Percentiles rank a stretch among this genome's conserved stretches.
phyloP scores from a whole-genome alignment of 1,140 invertebrate species.

The Stenopsyche tienmushanensis region DNA sequence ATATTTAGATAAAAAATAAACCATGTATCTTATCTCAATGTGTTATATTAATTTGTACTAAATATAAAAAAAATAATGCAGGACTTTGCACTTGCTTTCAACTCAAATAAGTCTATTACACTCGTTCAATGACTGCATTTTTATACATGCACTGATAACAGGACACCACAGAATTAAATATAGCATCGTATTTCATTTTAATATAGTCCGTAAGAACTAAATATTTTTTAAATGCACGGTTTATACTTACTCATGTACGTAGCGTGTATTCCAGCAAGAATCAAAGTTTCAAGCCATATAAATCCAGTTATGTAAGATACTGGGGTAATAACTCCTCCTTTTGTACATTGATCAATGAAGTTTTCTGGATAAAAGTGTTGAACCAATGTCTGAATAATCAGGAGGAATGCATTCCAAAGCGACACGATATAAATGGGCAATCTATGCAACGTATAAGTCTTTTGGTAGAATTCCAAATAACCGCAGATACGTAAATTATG shows the following conservation, averaged over 20 bases:
- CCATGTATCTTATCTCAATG: too few species aligned
- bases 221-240: too few species aligned
- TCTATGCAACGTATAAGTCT: conserved; percentile 59
- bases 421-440: conserved; percentile 64
- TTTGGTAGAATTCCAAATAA: conserved; percentile 68
- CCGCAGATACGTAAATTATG: conserved; percentile 61
- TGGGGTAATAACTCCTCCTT: conserved; percentile 42
- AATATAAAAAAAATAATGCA: too few species aligned
- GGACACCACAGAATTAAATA: too few species aligned
- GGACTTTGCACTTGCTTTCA: too few species aligned
- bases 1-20: too few species aligned
- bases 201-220: too few species aligned
- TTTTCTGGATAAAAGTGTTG: conserved; percentile 64
- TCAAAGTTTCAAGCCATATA: conserved; percentile 33
- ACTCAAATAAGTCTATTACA: too few species aligned
- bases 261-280: conserved; percentile 31
- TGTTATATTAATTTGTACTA: too few species aligned
- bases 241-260: conserved; percentile 39
- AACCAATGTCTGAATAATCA: conserved; percentile 61
- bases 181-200: too few species aligned
- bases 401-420: conserved; percentile 61
- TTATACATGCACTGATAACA: too few species aligned
- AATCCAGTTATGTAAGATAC: conserved; percentile 35
- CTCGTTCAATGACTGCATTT: too few species aligned
- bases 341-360: conserved; percentile 60